Percentiles rank a stretch among this genome's conserved stretches.
phyloP scores from a whole-genome alignment of 1,140 invertebrate species.

The Microplitis mediator region DNA sequence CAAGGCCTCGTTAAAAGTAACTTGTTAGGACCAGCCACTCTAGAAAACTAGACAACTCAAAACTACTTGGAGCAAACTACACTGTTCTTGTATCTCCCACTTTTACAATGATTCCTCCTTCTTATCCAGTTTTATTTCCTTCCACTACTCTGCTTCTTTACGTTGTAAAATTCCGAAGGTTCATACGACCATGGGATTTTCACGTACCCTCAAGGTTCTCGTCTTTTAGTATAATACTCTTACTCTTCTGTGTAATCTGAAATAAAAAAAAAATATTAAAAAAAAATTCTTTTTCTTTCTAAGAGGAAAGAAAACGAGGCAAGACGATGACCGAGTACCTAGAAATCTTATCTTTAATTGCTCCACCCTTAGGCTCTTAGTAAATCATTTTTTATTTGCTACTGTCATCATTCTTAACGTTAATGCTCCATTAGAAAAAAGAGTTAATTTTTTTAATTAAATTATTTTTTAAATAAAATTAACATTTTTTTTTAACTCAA shows the following conservation, averaged over 20 bases:
- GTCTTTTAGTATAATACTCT: background rate
- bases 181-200: slow-evolving; percentile 8
- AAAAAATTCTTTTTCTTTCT: slow-evolving; percentile 2
- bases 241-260: background rate
- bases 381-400: background rate
- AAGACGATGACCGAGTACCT: slow-evolving; percentile 5
- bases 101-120: slow-evolving; percentile 2
- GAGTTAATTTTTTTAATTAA: no score
- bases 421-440: no score
- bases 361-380: background rate
- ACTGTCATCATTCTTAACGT: background rate
- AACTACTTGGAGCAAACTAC: slow-evolving; percentile 8
- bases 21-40: slow-evolving; percentile 42
- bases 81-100: background rate
- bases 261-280: background rate
- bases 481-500: no score
- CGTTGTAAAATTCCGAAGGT: slow-evolving; percentile 2
- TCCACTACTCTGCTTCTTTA: slow-evolving; percentile 1
- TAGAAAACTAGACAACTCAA: slow-evolving; percentile 38
- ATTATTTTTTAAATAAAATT: no score
- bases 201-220: slow-evolving; percentile 12
- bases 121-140: slow-evolving; percentile 9
- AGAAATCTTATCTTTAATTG: slow-evolving; percentile 8
- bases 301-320: background rate
- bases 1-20: slow-evolving; percentile 45